Base-by-base conservation (phyloP, 2,113 vertebrate genomes). In the Suricata suricatta region DNA sequence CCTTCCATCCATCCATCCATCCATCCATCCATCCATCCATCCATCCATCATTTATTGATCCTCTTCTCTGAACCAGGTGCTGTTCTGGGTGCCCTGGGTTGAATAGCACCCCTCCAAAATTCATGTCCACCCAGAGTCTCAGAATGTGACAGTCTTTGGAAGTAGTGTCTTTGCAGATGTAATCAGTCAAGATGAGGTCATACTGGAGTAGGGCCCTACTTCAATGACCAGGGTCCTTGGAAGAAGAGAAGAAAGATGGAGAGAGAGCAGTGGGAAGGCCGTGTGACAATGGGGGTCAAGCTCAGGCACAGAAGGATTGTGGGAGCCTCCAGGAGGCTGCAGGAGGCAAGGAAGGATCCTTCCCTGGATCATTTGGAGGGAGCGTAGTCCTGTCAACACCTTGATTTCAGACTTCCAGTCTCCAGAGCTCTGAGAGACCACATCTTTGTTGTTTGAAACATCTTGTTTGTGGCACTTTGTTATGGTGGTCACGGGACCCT, bases 401-500 rank as follows among this genome's bases (percentile, higher is more conserved):
- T 13, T 19, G 17, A 4, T 31, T 14, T 12, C 54, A 79, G 13
- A 38, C 7, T 41, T 76, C 23, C 3, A 13, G 9, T 11, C 60
- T 74, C 68, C n/a, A 63, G 72, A 60, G 23, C 52, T 5, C 15
- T 38, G 85, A 57, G 54, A 25, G 60, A 79, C 23, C n/a, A 5
- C 13, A 17, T 76, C 5, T 44, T 38, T 72, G 31, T 64, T n/a
- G 35, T 29, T 68, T 38, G 17, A 33, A 80, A 27, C 3, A 2
- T 13, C 8, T 1, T 4, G 9, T 47, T 23, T 27, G 1, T 47
- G 85, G 31, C 10, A 15, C 33, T 33, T 77, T 29, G 12, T 35
- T 35, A 23, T 0, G 4, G 3, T 5, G 2, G n/a, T 35, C 25
- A n/a, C 13, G 7, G 77, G 68, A n/a, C 35, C 23, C 5, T 4